Conservation (phyloP, 2,113 vertebrate genomes). For the Notechis scutatus region DNA sequence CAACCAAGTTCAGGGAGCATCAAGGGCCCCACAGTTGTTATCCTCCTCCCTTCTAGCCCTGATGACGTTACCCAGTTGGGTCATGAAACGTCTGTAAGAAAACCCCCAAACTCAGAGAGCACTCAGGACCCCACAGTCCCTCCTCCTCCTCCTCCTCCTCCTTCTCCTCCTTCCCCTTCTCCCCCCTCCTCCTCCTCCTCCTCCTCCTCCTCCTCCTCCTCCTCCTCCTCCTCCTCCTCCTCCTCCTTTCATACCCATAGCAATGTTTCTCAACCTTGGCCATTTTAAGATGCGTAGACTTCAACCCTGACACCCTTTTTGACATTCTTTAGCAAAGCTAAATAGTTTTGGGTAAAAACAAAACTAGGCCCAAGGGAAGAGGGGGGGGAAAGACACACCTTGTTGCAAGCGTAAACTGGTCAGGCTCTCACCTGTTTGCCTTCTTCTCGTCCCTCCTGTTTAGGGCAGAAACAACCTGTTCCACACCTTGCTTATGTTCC, state of each 20-base stretch:
- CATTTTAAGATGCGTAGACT: neutral
- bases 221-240: no score
- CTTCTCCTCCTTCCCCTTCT: no score
- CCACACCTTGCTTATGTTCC: slow-evolving; percentile 95
- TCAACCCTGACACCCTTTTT: neutral
- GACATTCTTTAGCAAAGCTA: neutral
- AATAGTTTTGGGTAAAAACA: neutral
- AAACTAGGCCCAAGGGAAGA: neutral
- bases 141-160: no score
- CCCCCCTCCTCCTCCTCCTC: no score
- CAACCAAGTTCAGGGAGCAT: no score
- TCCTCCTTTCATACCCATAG: neutral
- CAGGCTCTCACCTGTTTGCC: neutral
- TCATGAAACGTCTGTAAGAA: neutral
- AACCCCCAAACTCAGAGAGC: neutral
- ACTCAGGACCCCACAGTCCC: neutral
- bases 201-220: no score
- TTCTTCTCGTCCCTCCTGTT: neutral
- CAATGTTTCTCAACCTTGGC: neutral
- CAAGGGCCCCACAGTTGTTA: no score
- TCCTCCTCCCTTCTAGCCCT: neutral
- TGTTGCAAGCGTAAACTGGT: rapidly evolving
- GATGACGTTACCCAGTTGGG: neutral
- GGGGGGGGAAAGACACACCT: neutral
- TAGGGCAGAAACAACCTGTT: slow-evolving; percentile 98